Base-by-base conservation (phyloP, 2,113 vertebrate genomes). In the Tamias sibiricus region DNA sequence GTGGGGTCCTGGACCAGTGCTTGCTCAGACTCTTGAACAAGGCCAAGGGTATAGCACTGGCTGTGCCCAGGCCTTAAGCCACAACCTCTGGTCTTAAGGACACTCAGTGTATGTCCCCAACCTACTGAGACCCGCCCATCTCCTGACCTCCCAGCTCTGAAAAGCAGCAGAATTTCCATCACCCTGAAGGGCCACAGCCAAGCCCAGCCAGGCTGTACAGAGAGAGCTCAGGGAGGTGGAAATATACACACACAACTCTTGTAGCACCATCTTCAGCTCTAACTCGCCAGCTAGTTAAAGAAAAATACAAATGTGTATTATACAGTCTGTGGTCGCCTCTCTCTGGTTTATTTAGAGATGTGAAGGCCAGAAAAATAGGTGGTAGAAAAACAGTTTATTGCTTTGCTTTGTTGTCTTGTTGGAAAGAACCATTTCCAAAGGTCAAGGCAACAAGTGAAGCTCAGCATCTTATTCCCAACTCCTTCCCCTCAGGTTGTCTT, bases 261-360 rank as follows among this genome's bases (percentile, higher is more conserved):
- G 74, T 7, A 42, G 40, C 26, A 2, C 30, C 0, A 0, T 12
- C 37, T 3, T 52, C 32, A 30, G 22, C 28, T 13, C 32, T n/a
- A 4, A 20, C 44, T 22, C 66, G 6, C 1, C n/a, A 30, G 59
- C 68, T 11, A 10, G 57, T 42, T 26, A 59, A 19, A 24, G 92
- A 57, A 79, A 92, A 81, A 37, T 3, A 52, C 5, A 12, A 44
- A n/a, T 40, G 68, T 3, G 13, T 2, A 0, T 69, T 81, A 17
- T 1, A 13, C n/a, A 37, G 24, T 0, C 0, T 22, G 14, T 7
- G 35, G 30, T 24, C n/a, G 24, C 7, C 30, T 35, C 40, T 8
- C 12, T 52, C 6, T 52, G 10, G 52, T 6, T 66, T 12, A 49
- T 30, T 92, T 20, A 66, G 40, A 62, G n/a, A 26, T 14, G 8